Base-by-base conservation (phyloP, 2,888 invertebrate genomes). In the Megalurothrips usitatus region DNA sequence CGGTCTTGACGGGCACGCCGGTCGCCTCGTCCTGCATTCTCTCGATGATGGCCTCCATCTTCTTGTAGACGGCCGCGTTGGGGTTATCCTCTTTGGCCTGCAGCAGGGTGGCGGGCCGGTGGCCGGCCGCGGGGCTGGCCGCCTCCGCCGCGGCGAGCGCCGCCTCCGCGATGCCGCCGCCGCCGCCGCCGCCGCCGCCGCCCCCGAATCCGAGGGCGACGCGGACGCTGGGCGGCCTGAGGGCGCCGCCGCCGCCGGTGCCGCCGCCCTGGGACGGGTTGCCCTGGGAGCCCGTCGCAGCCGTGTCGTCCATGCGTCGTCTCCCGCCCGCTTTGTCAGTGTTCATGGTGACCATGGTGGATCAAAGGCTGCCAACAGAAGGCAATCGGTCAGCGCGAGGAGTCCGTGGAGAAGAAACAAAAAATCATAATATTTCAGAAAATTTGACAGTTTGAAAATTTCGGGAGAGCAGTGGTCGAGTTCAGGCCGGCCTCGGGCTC, bases 1-100 rank as follows among this genome's bases (percentile, higher is more conserved):
- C 99, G 0, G 99, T 99, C 84, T 94, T 92, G 26, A 99, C 98
- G 1, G 98, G 96, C 2, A 99, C 97, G 0, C 99, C 99, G 0
- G 92, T 92, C 82, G 90, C 91, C 88, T 98, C 98, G 85, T 97
- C 96, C 88, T 98, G 96, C 98, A 99, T 99, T 88, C 93, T 93
- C 86, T 97, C 97, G 48, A 99, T 92, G 78, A 98, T 94, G 23
- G 92, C 90, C 87, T 98, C 98, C 97, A 98, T 98, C 98, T 96
- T 96, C 87, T 94, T 94, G 86, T 96, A 96, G 49, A 96, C 93
- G 84, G 96, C 91, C 86, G 94, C 94, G 88, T 96, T 96, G 17
- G 96, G 96, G 0, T 95, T 94, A 87, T 96, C 95, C 85, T 94
- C 94, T 0, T 91, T 89, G 17, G 90, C 84, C 26, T 84, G 82